phyloP scores from a whole-genome alignment of 1,140 invertebrate species.

The Muscidifurax raptorellus region DNA sequence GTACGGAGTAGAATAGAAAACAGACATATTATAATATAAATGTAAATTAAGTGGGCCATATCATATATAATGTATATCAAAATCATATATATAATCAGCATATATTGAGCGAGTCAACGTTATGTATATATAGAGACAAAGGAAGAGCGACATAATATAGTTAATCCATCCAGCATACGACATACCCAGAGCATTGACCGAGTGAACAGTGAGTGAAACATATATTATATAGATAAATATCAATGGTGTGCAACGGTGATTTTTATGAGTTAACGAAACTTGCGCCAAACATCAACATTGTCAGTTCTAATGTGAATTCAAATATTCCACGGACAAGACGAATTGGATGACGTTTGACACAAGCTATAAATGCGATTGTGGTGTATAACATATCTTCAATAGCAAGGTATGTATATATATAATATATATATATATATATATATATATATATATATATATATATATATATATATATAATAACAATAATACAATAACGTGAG shows the following conservation, averaged over 20 bases:
- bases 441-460: constrained; percentile 30
- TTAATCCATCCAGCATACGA: constrained; percentile 74
- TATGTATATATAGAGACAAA: constrained; percentile 14
- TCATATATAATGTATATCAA: constrained; percentile 36
- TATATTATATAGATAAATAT: constrained; percentile 69
- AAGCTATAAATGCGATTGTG: neutral
- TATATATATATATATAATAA: neutral
- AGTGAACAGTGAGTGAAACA: constrained; percentile 71
- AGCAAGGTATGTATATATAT: constrained; percentile 9
- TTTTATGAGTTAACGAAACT: neutral
- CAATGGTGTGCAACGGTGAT: constrained; percentile 67
- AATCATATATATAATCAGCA: constrained; percentile 31
- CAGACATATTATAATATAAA: neutral
- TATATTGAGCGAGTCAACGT: neutral
- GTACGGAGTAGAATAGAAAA: constrained; percentile 56
- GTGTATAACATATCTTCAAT: neutral
- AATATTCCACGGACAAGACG: neutral
- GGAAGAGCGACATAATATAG: constrained; percentile 54
- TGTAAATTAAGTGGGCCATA: neutral
- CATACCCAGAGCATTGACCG: constrained; percentile 75
- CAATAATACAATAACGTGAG: neutral
- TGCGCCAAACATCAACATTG: neutral
- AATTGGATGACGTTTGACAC: neutral
- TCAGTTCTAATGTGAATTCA: neutral
- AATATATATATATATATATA: too few species aligned